A percentile compares a stretch with the other conserved stretches of the same genome.
These are phyloP conservation scores for Upupa epops DNA, from an alignment of 2,113 vertebrate species.

Conservation along the genomic window DNA sequence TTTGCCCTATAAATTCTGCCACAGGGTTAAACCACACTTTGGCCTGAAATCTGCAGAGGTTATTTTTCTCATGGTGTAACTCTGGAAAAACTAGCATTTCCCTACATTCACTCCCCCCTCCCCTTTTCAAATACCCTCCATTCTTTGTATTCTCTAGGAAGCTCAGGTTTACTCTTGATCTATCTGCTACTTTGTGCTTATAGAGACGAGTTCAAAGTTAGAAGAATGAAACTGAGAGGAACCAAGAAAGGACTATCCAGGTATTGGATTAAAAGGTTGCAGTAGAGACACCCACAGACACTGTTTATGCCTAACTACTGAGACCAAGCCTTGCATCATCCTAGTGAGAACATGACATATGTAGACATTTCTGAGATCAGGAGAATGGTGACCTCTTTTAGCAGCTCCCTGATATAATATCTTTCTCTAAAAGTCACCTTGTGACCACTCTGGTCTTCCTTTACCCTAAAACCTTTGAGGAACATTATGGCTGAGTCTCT, in stretches of 20 bases:
- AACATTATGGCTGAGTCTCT: background rate
- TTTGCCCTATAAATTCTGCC: conserved; percentile 67
- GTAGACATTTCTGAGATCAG: background rate
- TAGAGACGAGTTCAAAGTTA: background rate
- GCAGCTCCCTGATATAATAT: background rate
- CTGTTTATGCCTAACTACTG: background rate
- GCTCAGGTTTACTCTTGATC: background rate
- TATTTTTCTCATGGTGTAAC: background rate
- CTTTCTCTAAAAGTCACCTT: background rate
- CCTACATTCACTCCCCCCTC: background rate
- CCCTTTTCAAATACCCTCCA: background rate
- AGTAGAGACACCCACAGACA: background rate
- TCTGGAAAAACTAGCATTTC: background rate
- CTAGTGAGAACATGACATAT: background rate
- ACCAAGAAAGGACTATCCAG: background rate
- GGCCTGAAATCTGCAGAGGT: background rate
- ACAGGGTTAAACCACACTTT: conserved; percentile 27
- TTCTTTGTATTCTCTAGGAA: background rate
- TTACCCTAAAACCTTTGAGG: background rate
- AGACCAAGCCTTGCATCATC: background rate
- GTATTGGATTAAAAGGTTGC: background rate
- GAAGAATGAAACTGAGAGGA: background rate
- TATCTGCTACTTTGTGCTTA: background rate
- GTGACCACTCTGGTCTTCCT: background rate
- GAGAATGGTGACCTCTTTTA: background rate